Conservation (phyloP, 2,797 vertebrate genomes). For the Epinephelus awoara region DNA sequence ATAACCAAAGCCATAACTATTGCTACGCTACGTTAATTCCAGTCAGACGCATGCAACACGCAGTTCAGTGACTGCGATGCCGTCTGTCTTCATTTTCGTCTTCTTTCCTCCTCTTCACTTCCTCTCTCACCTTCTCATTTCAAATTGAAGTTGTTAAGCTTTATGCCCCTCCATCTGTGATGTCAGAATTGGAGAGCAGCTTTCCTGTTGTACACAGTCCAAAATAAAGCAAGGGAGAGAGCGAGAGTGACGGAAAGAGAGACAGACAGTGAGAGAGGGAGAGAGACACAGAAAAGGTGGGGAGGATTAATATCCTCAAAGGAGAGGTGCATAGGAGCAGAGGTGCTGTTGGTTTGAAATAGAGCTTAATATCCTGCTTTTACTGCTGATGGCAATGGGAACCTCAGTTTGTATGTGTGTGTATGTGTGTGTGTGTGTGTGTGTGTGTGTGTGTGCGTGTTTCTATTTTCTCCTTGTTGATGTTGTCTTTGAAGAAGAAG, state of each 20-base stretch:
- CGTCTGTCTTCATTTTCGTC: constrained; percentile 49
- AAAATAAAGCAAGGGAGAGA: constrained; percentile 31
- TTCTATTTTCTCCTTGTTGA: constrained; percentile 42
- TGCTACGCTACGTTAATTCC: constrained; percentile 74
- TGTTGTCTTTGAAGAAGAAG: constrained; percentile 53
- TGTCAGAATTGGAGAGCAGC: constrained; percentile 58
- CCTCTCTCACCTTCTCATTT: constrained; percentile 51
- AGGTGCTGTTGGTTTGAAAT: constrained; percentile 79
- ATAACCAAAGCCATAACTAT: constrained; percentile 82
- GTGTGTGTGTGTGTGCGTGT: background rate
- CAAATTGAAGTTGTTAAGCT: constrained; percentile 61
- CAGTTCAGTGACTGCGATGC: constrained; percentile 40
- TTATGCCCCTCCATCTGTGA: constrained; percentile 50
- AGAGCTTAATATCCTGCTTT: constrained; percentile 79
- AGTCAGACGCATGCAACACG: constrained; percentile 66
- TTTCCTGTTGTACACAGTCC: constrained; percentile 54
- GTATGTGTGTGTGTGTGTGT: background rate
- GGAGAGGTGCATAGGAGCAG: constrained; percentile 69
- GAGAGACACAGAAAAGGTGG: constrained; percentile 25
- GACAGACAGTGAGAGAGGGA: background rate
- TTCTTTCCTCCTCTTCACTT: constrained; percentile 30
- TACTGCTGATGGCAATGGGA: constrained; percentile 69
- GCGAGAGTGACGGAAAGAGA: constrained; percentile 36
- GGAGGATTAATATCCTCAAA: constrained; percentile 74
- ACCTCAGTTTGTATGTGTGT: constrained; percentile 38